A percentile compares a stretch with the other conserved stretches of the same genome.
Evolutionary conservation across 2,113 vertebrate species (phyloP).

Genomic region (Pseudorasbora parva): DNA sequence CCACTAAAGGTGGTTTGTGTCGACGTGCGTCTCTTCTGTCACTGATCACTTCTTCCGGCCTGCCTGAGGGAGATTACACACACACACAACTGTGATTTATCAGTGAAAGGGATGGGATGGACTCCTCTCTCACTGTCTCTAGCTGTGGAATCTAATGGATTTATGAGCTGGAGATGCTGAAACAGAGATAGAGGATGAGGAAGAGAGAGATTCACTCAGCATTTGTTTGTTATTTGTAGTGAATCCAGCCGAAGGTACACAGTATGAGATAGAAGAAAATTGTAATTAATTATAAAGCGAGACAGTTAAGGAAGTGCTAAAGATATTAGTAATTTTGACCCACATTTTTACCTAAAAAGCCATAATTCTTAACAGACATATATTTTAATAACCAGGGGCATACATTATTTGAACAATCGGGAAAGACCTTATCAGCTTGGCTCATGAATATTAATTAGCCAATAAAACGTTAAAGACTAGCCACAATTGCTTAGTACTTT

Average conservation of each 20-base stretch:
- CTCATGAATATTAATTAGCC: slow-evolving; percentile 19
- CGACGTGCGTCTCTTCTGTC: slow-evolving; percentile 70
- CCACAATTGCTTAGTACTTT: background rate
- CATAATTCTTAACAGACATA: background rate
- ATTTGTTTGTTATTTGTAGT: slow-evolving; percentile 33
- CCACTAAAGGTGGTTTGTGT: slow-evolving; percentile 74
- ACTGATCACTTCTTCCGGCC: slow-evolving; percentile 71
- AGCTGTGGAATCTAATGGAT: slow-evolving; percentile 54
- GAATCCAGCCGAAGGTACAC: background rate
- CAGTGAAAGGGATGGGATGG: slow-evolving; percentile 67
- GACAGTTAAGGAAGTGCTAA: background rate
- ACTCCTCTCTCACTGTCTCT: slow-evolving; percentile 55
- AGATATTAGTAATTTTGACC: background rate
- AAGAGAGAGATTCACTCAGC: slow-evolving; percentile 32
- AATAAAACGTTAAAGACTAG: background rate
- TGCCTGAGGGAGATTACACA: slow-evolving; percentile 71
- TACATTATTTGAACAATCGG: background rate
- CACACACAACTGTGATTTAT: slow-evolving; percentile 71
- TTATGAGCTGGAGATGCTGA: slow-evolving; percentile 53
- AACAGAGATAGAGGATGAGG: slow-evolving; percentile 42
- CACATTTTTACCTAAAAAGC: background rate
- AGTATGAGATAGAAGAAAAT: background rate
- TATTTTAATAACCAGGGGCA: background rate
- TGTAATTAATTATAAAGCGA: background rate
- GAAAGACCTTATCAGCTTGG: background rate